These are phyloP conservation scores for Bruchidius siliquastri DNA, from an alignment of 2,888 invertebrate species.

Conservation along the genomic window DNA sequence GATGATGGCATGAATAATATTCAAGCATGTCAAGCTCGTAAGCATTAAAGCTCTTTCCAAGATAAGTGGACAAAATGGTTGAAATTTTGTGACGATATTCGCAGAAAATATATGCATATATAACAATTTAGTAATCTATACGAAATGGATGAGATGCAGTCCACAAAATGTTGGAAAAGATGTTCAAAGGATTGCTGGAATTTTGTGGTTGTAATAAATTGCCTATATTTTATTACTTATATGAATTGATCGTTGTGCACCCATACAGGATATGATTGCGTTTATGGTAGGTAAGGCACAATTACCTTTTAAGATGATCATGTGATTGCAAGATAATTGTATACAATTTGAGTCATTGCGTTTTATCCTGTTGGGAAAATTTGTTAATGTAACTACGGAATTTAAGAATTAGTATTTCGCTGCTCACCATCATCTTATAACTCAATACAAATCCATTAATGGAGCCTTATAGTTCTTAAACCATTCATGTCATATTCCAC, in stretches of 20 bases:
- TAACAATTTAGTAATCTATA: conserved; percentile 44
- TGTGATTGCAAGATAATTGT: background rate
- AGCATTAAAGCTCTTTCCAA: conserved; percentile 7
- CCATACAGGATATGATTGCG: background rate
- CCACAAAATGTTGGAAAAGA: conserved; percentile 27
- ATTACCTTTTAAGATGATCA: background rate
- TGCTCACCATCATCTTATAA: too few relatives aligned
- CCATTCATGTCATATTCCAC: too few relatives aligned
- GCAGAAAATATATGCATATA: conserved; percentile 38
- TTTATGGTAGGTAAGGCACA: conserved; percentile 3
- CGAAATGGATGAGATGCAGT: conserved; percentile 34
- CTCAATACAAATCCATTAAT: too few relatives aligned
- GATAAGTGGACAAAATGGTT: background rate
- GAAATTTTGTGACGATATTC: conserved; percentile 35
- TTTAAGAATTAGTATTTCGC: too few relatives aligned
- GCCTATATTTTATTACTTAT: too few relatives aligned
- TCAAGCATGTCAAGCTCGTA: conserved; percentile 16
- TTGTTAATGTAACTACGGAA: background rate
- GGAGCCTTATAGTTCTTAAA: too few relatives aligned
- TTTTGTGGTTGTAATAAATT: too few relatives aligned
- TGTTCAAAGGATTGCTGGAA: background rate
- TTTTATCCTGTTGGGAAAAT: background rate
- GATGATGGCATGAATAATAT: conserved; percentile 4
- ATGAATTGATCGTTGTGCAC: too few relatives aligned
- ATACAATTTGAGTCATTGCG: background rate